These are phyloP conservation scores for Ramphastos sulfuratus DNA, from an alignment of 2,113 vertebrate genomes.

Conservation along the genomic window DNA sequence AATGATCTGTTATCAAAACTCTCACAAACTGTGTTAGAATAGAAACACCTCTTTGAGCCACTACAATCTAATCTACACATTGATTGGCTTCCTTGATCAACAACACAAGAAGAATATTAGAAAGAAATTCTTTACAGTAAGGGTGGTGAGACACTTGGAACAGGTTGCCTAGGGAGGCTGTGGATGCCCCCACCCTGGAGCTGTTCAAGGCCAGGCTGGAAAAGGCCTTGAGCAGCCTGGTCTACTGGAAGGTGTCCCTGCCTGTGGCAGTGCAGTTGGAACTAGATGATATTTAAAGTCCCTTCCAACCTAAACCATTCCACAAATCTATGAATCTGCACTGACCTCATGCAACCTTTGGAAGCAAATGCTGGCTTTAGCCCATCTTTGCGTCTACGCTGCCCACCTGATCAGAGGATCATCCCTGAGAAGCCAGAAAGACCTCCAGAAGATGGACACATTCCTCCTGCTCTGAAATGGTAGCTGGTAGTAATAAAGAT, in stretches of 20 bases:
- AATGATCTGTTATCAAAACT: background rate
- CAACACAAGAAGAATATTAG: background rate
- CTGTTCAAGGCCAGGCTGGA: no score
- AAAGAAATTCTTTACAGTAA: no score
- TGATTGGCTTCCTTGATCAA: background rate
- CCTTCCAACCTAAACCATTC: no score
- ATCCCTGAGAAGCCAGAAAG: background rate
- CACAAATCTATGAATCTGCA: no score
- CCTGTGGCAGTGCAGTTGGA: no score
- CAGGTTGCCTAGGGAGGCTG: no score
- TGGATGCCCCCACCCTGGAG: no score
- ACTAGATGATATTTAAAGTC: no score
- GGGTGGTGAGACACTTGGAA: no score
- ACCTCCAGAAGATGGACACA: background rate
- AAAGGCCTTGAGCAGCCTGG: no score
- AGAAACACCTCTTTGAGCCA: background rate
- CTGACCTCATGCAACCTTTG: background rate
- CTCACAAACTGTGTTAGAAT: background rate
- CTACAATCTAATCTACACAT: background rate
- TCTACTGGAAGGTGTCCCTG: no score
- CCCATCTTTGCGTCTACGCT: fast-evolving
- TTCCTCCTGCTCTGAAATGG: background rate
- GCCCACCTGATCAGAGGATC: background rate
- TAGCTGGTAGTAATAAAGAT: background rate
- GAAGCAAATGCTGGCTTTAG: background rate